Percentiles rank a stretch among this genome's conserved stretches.
Evolutionary conservation across 2,888 invertebrate genomes (phyloP).

Genomic region (Dione vanillae): DNA sequence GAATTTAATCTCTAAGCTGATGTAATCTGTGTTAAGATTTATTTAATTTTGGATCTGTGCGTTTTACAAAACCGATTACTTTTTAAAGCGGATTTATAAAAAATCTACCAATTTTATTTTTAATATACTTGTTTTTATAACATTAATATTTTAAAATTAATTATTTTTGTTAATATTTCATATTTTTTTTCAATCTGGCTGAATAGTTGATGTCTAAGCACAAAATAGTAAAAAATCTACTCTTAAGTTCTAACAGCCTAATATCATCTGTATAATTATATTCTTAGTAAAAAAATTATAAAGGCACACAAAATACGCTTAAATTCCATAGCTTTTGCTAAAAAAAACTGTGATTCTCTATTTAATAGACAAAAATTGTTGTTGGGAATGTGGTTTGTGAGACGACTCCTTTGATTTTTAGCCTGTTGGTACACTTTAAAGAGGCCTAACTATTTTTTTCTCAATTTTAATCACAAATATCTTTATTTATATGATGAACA

Average conservation of each 20-base stretch:
- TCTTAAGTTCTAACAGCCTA: too few relatives aligned
- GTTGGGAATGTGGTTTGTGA: conserved; percentile 34
- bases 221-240: neutral
- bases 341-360: conserved; percentile 42
- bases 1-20: neutral
- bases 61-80: neutral
- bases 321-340: conserved; percentile 16
- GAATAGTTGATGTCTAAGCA: neutral
- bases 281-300: neutral
- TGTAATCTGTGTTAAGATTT: conserved; percentile 1
- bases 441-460: neutral
- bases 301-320: conserved; percentile 26
- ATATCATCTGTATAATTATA: neutral
- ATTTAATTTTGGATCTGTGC: neutral
- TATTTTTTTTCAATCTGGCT: neutral
- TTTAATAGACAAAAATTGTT: conserved; percentile 43
- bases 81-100: neutral
- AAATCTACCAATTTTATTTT: neutral
- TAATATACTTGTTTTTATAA: neutral
- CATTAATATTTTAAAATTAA: too few relatives aligned
- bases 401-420: conserved; percentile 22
- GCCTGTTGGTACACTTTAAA: neutral
- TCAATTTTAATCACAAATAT: neutral
- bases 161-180: neutral
- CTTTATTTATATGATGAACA: too few relatives aligned